phyloP scores from a whole-genome alignment of 2,888 invertebrate species.

The Sarcophaga rosellei region DNA sequence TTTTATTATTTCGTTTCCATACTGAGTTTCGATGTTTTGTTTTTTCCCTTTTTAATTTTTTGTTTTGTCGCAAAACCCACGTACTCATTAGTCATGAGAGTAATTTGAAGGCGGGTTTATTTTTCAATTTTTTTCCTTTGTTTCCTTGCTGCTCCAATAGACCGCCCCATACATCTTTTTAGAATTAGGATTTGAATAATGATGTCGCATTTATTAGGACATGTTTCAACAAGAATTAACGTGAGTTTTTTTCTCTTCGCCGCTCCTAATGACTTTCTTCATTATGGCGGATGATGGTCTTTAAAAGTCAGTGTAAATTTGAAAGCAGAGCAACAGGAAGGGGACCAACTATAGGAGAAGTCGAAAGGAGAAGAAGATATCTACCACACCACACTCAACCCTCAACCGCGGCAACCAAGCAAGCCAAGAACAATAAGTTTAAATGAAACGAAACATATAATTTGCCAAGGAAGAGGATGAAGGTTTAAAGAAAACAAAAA shows the following conservation, averaged over 20 bases:
- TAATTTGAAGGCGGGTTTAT: conserved; percentile 5
- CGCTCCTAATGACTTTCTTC: conserved; percentile 52
- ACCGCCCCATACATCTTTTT: conserved; percentile 30
- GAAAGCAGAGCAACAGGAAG: neutral
- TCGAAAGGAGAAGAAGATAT: neutral
- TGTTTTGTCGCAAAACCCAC: neutral
- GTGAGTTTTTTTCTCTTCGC: conserved; percentile 35
- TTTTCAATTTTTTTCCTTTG: neutral
- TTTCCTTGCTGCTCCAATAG: neutral
- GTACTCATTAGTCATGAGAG: conserved; percentile 44
- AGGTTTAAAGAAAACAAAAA: neutral
- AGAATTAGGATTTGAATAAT: conserved; percentile 58
- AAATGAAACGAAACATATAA: no score
- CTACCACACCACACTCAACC: no score
- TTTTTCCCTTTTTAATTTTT: neutral
- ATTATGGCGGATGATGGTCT: neutral
- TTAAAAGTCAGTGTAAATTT: conserved; percentile 30
- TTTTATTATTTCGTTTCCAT: conserved; percentile 24
- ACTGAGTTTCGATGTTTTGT: neutral
- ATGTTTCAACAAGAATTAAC: conserved; percentile 64
- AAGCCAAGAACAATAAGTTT: no score
- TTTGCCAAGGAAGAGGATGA: neutral
- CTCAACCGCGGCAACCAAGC: no score
- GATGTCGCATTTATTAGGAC: conserved; percentile 64
- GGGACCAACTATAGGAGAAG: neutral